A percentile compares a stretch with the other conserved stretches of the same genome.
phyloP scores from a whole-genome alignment of 2,797 vertebrate species.

The Eleutherodactylus coqui region DNA sequence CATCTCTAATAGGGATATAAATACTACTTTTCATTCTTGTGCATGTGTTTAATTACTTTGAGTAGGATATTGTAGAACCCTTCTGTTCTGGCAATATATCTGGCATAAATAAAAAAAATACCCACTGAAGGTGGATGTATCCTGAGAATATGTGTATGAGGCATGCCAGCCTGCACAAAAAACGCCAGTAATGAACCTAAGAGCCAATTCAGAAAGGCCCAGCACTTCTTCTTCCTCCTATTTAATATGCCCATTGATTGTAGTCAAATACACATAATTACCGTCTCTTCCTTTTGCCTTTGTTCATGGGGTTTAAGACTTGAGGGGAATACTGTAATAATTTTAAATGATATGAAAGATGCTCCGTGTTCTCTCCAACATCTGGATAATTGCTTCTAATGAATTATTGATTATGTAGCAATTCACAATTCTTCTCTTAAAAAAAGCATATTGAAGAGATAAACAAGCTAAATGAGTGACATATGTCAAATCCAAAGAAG shows the following conservation, averaged over 20 bases:
- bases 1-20: too few species aligned
- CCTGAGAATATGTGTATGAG: slow-evolving; percentile 18
- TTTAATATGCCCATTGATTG: slow-evolving; percentile 25
- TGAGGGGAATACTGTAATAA: slow-evolving; percentile 17
- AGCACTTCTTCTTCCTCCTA: background rate
- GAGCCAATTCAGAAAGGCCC: slow-evolving; percentile 1
- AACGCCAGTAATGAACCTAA: slow-evolving; percentile 19
- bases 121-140: background rate
- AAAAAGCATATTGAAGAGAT: slow-evolving; percentile 19
- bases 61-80: too few species aligned
- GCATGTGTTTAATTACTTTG: too few species aligned
- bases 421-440: background rate
- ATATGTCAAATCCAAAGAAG: background rate
- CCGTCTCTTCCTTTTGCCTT: slow-evolving; percentile 1
- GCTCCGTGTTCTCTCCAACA: slow-evolving; percentile 8
- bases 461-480: background rate
- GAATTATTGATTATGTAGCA: slow-evolving; percentile 46
- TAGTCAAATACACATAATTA: slow-evolving; percentile 15
- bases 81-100: slow-evolving; percentile 19
- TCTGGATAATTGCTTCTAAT: slow-evolving; percentile 47
- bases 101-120: background rate
- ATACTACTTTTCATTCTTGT: too few species aligned
- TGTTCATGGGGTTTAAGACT: slow-evolving; percentile 28
- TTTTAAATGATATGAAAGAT: slow-evolving; percentile 30
- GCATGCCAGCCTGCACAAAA: background rate